Base-by-base conservation (phyloP, 1,140 invertebrate species). In the Venustaconcha ellipsiformis region DNA sequence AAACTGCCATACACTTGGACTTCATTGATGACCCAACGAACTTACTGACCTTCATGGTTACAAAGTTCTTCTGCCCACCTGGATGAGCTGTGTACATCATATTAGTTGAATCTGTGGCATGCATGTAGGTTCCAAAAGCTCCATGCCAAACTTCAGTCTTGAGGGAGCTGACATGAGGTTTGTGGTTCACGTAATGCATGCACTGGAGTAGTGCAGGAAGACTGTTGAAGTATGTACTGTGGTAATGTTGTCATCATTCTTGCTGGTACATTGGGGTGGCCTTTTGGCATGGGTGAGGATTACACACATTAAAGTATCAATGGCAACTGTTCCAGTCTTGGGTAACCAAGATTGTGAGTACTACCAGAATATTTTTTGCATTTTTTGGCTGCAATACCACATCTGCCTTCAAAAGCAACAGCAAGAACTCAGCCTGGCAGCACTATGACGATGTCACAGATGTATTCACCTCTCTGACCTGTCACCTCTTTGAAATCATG, bases 251-350 rank as follows among this genome's bases (percentile, higher is more conserved):
- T 74, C 11, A 37, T 67, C 57, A 23, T 63, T 14, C 1, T 70
- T 23, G 60, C n/a, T 20, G 18, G 26, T n/a, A 55, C 59, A 62
- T 72, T 18, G 67, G 30, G 58, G 59, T 78, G 26, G 76, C 62
- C 18, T 78, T 30, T 78, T 78, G 76, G 76, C 20, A 78, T 17
- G 26, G 70, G 76, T 14, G 72, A 68, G 58, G 48, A 67, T 48
- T 67, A 64, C 20, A 65, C 57, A 57, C 56, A 23, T 23, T 18
- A 65, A 13, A 14, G n/a, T 30, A 68, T 78, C 57, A 71, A 68
- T 73, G 37, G 23, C 57, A 65, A 72, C 14, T 63, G 57, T 57
- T 3, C 15, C 37, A 30, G 59, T 15, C 57, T 75, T 18, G 66
- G 67, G 23, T 1, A 64, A 18, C 17, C 17, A 30, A 56, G 30